phyloP scores from a whole-genome alignment of 2,888 invertebrate genomes.

The Heteropelma amictum region DNA sequence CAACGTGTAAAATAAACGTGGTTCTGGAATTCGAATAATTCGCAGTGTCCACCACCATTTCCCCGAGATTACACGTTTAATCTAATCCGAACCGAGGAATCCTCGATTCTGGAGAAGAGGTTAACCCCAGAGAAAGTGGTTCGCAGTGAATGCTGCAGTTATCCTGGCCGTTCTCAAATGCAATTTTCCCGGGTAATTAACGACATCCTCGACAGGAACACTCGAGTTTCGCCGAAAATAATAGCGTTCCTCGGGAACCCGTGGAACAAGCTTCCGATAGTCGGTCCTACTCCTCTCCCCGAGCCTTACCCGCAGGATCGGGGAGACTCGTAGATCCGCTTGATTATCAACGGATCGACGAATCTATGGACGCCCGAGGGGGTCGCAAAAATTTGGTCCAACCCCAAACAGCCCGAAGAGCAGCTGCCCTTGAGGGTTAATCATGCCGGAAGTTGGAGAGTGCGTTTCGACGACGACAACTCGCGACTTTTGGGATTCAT shows the following conservation, averaged over 20 bases:
- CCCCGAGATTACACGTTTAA: not conserved
- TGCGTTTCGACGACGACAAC: too few relatives aligned
- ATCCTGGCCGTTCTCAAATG: conserved; percentile 42
- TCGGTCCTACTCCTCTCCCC: not conserved
- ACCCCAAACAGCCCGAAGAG: too few relatives aligned
- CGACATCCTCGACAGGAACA: conserved; percentile 38
- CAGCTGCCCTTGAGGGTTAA: too few relatives aligned
- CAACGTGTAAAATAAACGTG: not conserved
- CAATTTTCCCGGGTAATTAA: conserved; percentile 54
- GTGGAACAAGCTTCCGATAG: conserved; percentile 19
- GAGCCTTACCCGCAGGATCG: too few relatives aligned
- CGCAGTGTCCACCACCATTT: not conserved
- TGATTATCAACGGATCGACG: not conserved
- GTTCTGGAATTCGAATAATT: not conserved
- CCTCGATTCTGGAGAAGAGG: conserved; percentile 21
- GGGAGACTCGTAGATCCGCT: too few relatives aligned
- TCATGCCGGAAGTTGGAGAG: too few relatives aligned
- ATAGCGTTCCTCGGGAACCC: conserved; percentile 26
- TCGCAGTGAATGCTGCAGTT: conserved; percentile 31
- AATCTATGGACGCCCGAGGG: not conserved
- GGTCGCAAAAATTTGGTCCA: not conserved
- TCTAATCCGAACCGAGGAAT: conserved; percentile 19
- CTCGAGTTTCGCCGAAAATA: conserved; percentile 48
- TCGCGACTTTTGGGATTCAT: too few relatives aligned
- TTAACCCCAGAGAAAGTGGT: conserved; percentile 25